Evolutionary conservation across 2,797 vertebrate species (phyloP), one percentile per base, ranked within the genome.

Genomic region (Hydrocynus forskahlii): DNA sequence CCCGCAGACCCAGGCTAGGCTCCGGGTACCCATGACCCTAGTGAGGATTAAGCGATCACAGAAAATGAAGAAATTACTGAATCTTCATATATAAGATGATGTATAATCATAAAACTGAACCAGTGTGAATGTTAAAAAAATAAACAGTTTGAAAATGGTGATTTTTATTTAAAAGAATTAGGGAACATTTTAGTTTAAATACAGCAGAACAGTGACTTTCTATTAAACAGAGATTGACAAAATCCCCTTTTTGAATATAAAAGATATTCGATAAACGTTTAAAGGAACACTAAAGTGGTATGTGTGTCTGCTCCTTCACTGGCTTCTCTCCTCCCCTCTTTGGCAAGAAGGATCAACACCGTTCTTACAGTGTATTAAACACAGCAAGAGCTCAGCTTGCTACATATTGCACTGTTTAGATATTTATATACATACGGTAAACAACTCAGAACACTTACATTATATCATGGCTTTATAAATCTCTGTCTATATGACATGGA

Each of bases 191-290:
- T 90, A 90, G 88, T 92, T 92, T 94, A 86, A 86, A 86, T 88
- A 95, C 93, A 95, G 93, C 92, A 95, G 93, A 95, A 94, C 88
- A 92, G 90, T 92, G 95, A 94, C 88, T 95, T 95, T 95, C 93
- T 95, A 95, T 97, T 98, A 98, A 98, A 98, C 97, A 96, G 95
- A 96, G 96, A 95, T 93, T 93, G 94, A 96, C 92, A 90, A 86
- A 19, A 67, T n/a, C 91, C 91, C 94, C 92, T 78, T 35, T 78
- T 72, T 25, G 78, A 96, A 96, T 97, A 97, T 95, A 99, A 97
- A 95, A 98, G 94, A 70, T 94, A 93, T 94, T 93, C 93, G 91
- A 95, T 93, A 91, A 95, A 96, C 91, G 94, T 95, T 94, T 93
- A 90, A 96, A 94, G 92, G 89, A 96, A 96, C 95, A 96, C 94